phyloP scores from a whole-genome alignment of 2,888 invertebrate genomes.

The Eubasilissa splendida region DNA sequence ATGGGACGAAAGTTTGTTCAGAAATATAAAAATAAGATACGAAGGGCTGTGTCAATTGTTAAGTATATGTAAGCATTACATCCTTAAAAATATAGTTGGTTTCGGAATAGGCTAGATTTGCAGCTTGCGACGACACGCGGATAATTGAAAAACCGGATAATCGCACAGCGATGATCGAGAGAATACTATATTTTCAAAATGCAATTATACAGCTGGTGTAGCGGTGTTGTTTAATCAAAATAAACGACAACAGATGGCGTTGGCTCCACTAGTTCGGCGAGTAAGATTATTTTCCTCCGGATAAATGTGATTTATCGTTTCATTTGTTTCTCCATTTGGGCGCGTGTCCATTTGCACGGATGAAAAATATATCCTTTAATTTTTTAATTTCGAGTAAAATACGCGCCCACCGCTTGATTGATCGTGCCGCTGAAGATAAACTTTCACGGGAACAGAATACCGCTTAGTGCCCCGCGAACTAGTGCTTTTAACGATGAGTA shows the following conservation, averaged over 20 bases:
- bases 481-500: background rate
- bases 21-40: no score
- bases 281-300: slow-evolving; percentile 35
- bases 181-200: slow-evolving; percentile 20
- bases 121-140: no score
- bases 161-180: background rate
- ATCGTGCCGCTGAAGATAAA: slow-evolving; percentile 32
- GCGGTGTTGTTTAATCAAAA: slow-evolving; percentile 35
- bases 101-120: no score
- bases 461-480: background rate
- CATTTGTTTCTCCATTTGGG: slow-evolving; percentile 44
- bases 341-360: slow-evolving; percentile 47
- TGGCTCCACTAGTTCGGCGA: background rate
- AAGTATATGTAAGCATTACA: no score
- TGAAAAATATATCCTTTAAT: slow-evolving; percentile 38
- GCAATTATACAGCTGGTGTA: slow-evolving; percentile 26
- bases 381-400: slow-evolving; percentile 45
- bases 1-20: no score
- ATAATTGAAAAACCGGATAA: no score
- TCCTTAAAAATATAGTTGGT: no score
- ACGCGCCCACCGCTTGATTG: slow-evolving; percentile 48
- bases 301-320: slow-evolving; percentile 49
- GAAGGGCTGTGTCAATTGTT: no score
- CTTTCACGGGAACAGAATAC: background rate
- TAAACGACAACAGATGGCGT: slow-evolving; percentile 38